Conservation (phyloP, 2,113 vertebrate species). For the Anhinga anhinga region DNA sequence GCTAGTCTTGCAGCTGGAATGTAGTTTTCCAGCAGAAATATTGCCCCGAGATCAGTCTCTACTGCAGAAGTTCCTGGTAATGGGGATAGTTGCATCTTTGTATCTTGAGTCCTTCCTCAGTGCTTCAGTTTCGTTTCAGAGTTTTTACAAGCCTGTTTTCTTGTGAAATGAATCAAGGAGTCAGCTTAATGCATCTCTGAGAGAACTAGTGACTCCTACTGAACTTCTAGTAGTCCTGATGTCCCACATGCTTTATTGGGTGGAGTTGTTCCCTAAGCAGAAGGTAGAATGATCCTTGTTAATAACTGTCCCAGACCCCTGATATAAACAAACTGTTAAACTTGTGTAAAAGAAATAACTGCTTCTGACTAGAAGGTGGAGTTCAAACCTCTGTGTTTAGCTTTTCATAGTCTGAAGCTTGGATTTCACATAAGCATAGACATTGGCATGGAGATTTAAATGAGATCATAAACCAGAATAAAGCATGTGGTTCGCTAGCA, state of each 20-base stretch:
- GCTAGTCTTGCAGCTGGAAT: not conserved
- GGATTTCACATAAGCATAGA: not conserved
- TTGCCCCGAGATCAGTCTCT: not conserved
- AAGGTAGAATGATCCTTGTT: not conserved
- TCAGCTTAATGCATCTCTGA: not conserved
- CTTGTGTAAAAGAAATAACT: not conserved
- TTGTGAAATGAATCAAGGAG: not conserved
- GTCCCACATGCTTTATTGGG: fast-evolving
- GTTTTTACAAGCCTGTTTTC: not conserved
- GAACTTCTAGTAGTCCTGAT: not conserved
- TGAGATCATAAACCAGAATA: not conserved
- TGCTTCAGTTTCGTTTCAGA: not conserved
- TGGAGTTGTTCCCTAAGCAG: not conserved
- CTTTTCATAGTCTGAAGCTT: not conserved
- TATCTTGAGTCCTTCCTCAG: not conserved
- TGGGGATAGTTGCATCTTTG: not conserved
- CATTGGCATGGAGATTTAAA: not conserved
- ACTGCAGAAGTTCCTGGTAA: not conserved
- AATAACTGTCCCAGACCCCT: not conserved
- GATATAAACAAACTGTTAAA: not conserved
- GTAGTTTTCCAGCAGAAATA: not conserved
- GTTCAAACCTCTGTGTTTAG: not conserved
- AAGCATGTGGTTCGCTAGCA: not conserved
- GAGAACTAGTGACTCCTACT: not conserved
- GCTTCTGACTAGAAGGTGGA: not conserved